phyloP scores from a whole-genome alignment of 1,140 invertebrate genomes.

The Akabosia matsudoensis region DNA sequence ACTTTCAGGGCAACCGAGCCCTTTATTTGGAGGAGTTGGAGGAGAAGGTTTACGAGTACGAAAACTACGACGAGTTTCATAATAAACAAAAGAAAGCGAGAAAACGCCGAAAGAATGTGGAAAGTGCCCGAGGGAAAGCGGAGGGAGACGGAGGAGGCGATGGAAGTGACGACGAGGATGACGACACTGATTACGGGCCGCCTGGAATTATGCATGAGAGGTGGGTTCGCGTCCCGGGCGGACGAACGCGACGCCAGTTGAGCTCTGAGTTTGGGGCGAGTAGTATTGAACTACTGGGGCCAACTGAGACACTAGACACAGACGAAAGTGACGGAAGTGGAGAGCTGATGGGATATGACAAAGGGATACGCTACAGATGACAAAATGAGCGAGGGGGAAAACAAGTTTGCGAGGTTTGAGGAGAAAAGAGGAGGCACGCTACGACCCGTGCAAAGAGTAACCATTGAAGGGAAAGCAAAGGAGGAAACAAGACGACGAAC shows the following conservation, averaged over 20 bases:
- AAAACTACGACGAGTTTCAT: conserved; percentile 10
- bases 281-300: neutral
- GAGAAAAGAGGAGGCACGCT: neutral
- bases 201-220: neutral
- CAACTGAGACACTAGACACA: neutral
- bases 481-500: neutral
- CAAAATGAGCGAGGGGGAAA: too few relatives aligned
- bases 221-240: too few relatives aligned
- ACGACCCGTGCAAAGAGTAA: neutral
- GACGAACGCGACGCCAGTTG: neutral
- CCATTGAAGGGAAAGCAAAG: neutral
- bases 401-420: neutral
- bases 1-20: conserved; percentile 22
- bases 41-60: conserved; percentile 32
- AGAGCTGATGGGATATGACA: neutral
- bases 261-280: neutral
- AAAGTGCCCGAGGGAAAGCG: neutral
- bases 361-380: too few relatives aligned
- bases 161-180: conserved; percentile 33
- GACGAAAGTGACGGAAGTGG: neutral
- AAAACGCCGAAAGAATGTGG: neutral
- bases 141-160: conserved; percentile 27
- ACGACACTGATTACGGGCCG: neutral
- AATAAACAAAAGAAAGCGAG: neutral
- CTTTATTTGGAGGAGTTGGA: conserved; percentile 38